Evolutionary conservation across 2,888 invertebrate species (phyloP).

Genomic region (Lamellibrachia satsuma): DNA sequence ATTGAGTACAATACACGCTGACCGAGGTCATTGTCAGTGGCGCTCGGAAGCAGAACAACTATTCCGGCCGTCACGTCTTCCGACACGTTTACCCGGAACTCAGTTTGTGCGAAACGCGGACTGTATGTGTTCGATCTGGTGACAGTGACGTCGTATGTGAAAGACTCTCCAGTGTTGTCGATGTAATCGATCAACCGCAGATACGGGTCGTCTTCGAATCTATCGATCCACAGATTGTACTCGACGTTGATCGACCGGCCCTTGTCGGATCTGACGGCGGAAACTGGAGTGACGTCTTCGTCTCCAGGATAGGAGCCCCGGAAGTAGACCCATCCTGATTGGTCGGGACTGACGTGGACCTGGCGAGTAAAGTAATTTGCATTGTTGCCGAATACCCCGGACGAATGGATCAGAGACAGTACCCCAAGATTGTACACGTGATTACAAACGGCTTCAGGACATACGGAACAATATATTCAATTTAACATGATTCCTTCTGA

Average conservation of each 20-base stretch:
- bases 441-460: too few relatives aligned
- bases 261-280: constrained; percentile 23
- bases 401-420: too few relatives aligned
- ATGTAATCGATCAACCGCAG: constrained; percentile 32
- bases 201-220: constrained; percentile 27
- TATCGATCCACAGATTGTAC: constrained; percentile 32
- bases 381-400: neutral
- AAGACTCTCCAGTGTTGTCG: neutral
- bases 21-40: constrained; percentile 20
- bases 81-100: constrained; percentile 24
- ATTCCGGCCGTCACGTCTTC: constrained; percentile 21
- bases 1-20: constrained; percentile 19
- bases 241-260: constrained; percentile 20
- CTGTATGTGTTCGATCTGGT: constrained; percentile 13
- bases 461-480: too few relatives aligned
- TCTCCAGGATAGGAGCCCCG: constrained; percentile 21
- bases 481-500: too few relatives aligned
- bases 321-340: constrained; percentile 31
- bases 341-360: neutral
- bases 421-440: too few relatives aligned
- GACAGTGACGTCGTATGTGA: constrained; percentile 25
- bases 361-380: neutral
- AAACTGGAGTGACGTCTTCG: constrained; percentile 8
- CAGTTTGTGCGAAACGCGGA: constrained; percentile 18
- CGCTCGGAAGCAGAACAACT: constrained; percentile 17